These are phyloP conservation scores for Archips xylosteana DNA, from an alignment of 2,888 invertebrate species.

Conservation along the genomic window DNA sequence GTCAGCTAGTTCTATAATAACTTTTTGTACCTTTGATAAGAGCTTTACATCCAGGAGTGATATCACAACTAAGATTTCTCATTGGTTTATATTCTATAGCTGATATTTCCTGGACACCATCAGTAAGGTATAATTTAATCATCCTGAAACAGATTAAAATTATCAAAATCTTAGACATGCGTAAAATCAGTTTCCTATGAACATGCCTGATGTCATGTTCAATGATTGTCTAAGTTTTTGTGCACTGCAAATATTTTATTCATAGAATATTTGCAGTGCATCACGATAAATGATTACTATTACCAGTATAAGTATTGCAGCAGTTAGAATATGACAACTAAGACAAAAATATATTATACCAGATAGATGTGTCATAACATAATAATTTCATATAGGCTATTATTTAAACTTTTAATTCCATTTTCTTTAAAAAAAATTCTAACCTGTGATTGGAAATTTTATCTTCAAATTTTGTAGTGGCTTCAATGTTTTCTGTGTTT, in stretches of 20 bases:
- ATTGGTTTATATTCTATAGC: conserved; percentile 90
- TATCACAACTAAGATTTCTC: conserved; percentile 82
- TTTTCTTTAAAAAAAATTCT: background rate
- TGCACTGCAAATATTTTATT: too few relatives aligned
- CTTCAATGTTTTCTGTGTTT: conserved; percentile 77
- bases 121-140: conserved; percentile 89
- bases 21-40: conserved; percentile 81
- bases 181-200: too few relatives aligned
- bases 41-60: conserved; percentile 87
- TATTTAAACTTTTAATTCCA: too few relatives aligned
- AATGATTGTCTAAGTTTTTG: too few relatives aligned
- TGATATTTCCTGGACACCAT: conserved; percentile 89
- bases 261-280: too few relatives aligned
- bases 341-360: too few relatives aligned
- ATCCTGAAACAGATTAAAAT: conserved; percentile 78
- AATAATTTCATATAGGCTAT: too few relatives aligned
- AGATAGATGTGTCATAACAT: too few relatives aligned
- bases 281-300: too few relatives aligned
- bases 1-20: background rate
- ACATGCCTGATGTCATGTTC: too few relatives aligned
- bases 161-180: background rate
- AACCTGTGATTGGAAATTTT: conserved; percentile 72
- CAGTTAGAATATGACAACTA: too few relatives aligned
- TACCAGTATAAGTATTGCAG: too few relatives aligned
- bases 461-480: conserved; percentile 83